A percentile compares a stretch with the other conserved stretches of the same genome.
Conservation (phyloP, 2,888 invertebrate species). For the Nemapogon koenigi region DNA sequence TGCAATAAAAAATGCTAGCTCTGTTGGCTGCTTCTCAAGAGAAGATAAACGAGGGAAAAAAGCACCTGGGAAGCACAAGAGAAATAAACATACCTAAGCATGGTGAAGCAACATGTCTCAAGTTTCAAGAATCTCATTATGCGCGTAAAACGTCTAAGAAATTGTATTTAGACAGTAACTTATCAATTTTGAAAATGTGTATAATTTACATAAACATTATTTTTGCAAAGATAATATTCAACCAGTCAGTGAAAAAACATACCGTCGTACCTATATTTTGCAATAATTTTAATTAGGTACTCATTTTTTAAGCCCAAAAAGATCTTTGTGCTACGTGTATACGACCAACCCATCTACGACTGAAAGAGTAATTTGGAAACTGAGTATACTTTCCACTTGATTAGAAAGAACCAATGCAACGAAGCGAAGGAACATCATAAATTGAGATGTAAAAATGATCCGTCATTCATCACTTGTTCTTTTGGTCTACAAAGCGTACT, state of each 20-base stretch:
- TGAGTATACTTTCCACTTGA: slow-evolving; percentile 1
- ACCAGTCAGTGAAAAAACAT: slow-evolving; percentile 4
- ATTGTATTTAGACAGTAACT: slow-evolving; percentile 5
- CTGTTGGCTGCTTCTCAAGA: slow-evolving; percentile 2
- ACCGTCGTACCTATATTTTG: not conserved
- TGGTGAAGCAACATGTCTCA: not conserved
- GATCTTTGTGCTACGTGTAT: slow-evolving; percentile 1
- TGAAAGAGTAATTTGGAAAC: not conserved
- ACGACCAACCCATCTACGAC: not conserved
- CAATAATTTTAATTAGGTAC: slow-evolving; percentile 2
- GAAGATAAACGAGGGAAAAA: not conserved
- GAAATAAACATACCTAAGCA: slow-evolving; percentile 1
- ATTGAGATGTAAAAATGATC: slow-evolving; percentile 3
- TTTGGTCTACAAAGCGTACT: slow-evolving; percentile 1
- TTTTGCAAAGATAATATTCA: slow-evolving; percentile 4
- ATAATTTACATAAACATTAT: not conserved
- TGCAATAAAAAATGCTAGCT: slow-evolving; percentile 1
- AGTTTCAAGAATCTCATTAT: not conserved
- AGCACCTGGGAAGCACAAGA: not conserved
- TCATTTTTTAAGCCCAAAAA: slow-evolving; percentile 4
- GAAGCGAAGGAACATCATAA: not conserved
- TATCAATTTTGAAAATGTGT: slow-evolving; percentile 1
- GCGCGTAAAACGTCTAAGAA: not conserved
- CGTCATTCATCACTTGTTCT: slow-evolving; percentile 2
- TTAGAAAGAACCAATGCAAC: slow-evolving; percentile 4